These are phyloP conservation scores for Antheraea mylitta DNA, from an alignment of 1,140 invertebrate genomes.

Conservation along the genomic window DNA sequence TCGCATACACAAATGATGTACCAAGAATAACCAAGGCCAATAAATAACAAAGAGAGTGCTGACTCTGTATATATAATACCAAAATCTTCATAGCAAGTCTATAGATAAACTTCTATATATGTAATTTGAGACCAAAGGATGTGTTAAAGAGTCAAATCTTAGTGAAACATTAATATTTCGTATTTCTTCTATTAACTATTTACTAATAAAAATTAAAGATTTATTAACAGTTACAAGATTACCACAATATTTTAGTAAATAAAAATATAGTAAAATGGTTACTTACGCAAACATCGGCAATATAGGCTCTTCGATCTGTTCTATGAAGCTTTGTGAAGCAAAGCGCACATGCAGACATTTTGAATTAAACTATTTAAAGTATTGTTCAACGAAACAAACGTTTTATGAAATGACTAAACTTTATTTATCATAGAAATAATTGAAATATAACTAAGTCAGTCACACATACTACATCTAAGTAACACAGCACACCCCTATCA, in stretches of 20 bases:
- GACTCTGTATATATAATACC: too few relatives aligned
- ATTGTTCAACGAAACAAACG: constrained; percentile 13
- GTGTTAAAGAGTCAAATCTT: too few relatives aligned
- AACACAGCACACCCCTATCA: constrained; percentile 43
- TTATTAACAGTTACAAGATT: neutral
- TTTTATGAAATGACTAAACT: constrained; percentile 17
- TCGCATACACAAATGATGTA: too few relatives aligned
- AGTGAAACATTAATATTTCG: too few relatives aligned
- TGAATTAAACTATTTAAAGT: neutral
- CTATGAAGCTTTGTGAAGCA: constrained; percentile 40
- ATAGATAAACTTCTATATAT: too few relatives aligned
- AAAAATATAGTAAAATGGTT: constrained; percentile 33
- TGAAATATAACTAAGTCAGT: constrained; percentile 67
- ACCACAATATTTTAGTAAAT: neutral
- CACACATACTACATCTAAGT: constrained; percentile 62
- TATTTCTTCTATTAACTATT: too few relatives aligned
- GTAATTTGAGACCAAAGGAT: too few relatives aligned
- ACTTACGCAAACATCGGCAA: constrained; percentile 40
- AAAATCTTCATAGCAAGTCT: too few relatives aligned
- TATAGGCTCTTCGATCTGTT: constrained; percentile 16
- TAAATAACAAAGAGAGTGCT: too few relatives aligned
- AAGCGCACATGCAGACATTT: constrained; percentile 41
- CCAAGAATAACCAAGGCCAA: too few relatives aligned
- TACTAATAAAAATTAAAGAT: neutral
- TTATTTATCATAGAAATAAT: constrained; percentile 57